Conservation (phyloP, 2,888 invertebrate genomes). For the Mechanitis mazaeus region DNA sequence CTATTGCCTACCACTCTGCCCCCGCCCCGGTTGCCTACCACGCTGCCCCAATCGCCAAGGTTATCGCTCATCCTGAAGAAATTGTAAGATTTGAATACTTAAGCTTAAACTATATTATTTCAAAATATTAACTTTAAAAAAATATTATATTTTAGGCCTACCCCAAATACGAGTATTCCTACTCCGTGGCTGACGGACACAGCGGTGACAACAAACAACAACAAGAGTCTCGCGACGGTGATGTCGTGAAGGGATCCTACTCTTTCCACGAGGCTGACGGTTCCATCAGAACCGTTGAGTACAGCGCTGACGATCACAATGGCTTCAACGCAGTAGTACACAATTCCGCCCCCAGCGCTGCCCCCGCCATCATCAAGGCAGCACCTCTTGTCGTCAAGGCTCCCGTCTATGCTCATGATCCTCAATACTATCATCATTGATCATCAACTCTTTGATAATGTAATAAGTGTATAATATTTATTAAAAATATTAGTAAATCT, state of each 20-base stretch:
- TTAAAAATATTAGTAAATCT: too few species aligned
- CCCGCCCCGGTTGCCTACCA: constrained; percentile 32
- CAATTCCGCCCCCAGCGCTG: constrained; percentile 48
- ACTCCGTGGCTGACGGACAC: constrained; percentile 70
- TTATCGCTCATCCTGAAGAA: constrained; percentile 38
- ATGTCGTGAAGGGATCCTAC: constrained; percentile 69
- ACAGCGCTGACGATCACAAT: constrained; percentile 67
- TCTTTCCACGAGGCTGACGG: constrained; percentile 71
- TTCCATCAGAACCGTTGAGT: constrained; percentile 68
- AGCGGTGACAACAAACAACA: constrained; percentile 72
- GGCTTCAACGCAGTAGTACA: constrained; percentile 57
- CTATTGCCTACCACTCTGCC: constrained; percentile 36
- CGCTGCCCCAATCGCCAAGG: constrained; percentile 31
- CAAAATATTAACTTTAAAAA: neutral
- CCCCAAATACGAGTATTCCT: constrained; percentile 63
- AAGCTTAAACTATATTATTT: neutral
- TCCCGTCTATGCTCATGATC: constrained; percentile 45
- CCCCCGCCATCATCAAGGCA: constrained; percentile 39
- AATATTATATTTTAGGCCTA: constrained; percentile 34
- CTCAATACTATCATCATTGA: constrained; percentile 3
- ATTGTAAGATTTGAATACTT: constrained; percentile 23
- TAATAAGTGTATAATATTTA: too few species aligned
- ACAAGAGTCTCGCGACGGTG: constrained; percentile 67
- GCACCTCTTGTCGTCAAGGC: constrained; percentile 41
- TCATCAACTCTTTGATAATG: too few species aligned